phyloP scores from a whole-genome alignment of 2,113 vertebrate genomes.

The Lynx canadensis region DNA sequence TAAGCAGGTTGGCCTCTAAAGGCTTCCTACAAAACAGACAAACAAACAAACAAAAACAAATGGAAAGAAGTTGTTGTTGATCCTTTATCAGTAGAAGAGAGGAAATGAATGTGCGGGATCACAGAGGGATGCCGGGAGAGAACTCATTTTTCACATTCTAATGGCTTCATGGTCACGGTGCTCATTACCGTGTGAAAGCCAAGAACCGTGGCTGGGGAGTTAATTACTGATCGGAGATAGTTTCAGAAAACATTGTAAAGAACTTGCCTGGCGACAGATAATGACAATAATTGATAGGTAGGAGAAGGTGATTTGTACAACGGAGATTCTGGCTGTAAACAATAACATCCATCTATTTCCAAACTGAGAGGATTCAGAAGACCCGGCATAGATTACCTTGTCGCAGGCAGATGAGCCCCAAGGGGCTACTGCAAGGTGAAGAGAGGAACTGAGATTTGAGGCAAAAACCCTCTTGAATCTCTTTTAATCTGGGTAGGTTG shows the following conservation, averaged over 20 bases:
- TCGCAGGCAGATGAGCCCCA: neutral
- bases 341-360: neutral
- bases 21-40: neutral
- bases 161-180: neutral
- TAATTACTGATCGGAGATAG: constrained; percentile 70
- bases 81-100: neutral
- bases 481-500: neutral
- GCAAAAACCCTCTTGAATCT: fast-evolving
- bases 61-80: neutral
- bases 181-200: constrained; percentile 6
- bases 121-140: neutral
- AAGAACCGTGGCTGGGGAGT: neutral
- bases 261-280: neutral
- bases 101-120: neutral
- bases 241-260: neutral
- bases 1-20: neutral
- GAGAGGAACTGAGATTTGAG: neutral
- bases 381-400: neutral
- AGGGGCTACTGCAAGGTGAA: neutral
- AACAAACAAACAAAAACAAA: neutral
- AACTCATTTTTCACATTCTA: constrained; percentile 10
- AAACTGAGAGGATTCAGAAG: neutral
- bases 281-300: neutral
- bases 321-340: neutral
- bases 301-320: neutral